phyloP scores from a whole-genome alignment of 2,888 invertebrate genomes.

The Beris chalybata region DNA sequence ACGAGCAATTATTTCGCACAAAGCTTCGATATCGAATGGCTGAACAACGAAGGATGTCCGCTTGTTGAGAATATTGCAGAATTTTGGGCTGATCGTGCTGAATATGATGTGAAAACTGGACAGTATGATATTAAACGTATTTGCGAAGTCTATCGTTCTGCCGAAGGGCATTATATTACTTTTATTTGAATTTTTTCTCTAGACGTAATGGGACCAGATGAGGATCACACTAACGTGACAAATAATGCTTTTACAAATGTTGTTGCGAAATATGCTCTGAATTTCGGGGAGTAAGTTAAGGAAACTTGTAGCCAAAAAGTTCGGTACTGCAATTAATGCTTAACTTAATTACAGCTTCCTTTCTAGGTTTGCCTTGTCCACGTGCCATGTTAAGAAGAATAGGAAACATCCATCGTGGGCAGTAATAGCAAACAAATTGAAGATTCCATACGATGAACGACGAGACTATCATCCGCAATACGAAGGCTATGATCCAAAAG shows the following conservation, averaged over 20 bases:
- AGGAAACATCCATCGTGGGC: slow-evolving; percentile 42
- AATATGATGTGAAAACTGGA: slow-evolving; percentile 58
- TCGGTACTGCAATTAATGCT: neutral
- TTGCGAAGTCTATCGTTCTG: neutral
- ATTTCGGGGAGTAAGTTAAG: slow-evolving; percentile 60
- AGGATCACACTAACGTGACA: slow-evolving; percentile 62
- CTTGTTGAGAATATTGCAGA: slow-evolving; percentile 62
- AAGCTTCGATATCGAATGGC: slow-evolving; percentile 48
- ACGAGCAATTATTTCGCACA: slow-evolving; percentile 49
- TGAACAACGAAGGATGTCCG: slow-evolving; percentile 59
- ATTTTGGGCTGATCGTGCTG: slow-evolving; percentile 62
- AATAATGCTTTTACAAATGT: slow-evolving; percentile 65
- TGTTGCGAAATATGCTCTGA: slow-evolving; percentile 61
- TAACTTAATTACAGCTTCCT: slow-evolving; percentile 20
- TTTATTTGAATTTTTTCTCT: slow-evolving; percentile 2
- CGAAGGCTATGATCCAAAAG: slow-evolving; percentile 57
- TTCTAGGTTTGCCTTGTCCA: slow-evolving; percentile 36
- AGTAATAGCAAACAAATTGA: slow-evolving; percentile 60
- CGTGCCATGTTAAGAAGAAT: slow-evolving; percentile 29
- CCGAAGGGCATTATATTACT: neutral
- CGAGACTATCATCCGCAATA: slow-evolving; percentile 64
- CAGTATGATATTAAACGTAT: slow-evolving; percentile 60
- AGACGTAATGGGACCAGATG: slow-evolving; percentile 68
- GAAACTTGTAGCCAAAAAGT: neutral
- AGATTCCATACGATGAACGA: slow-evolving; percentile 58